phyloP scores from a whole-genome alignment of 1,140 invertebrate genomes.

The Neodiprion lecontei region DNA sequence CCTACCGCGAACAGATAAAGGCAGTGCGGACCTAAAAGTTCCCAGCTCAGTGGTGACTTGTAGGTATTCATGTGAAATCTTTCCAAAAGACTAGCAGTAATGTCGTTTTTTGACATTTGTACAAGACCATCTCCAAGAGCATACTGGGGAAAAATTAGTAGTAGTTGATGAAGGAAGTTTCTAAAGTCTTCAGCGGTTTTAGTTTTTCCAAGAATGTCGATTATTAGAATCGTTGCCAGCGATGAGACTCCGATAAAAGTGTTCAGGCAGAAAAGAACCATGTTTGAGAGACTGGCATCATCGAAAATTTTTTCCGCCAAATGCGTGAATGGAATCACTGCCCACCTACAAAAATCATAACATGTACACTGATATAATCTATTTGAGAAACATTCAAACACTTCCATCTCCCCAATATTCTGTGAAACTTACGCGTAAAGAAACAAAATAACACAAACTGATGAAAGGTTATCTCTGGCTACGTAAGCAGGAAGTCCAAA shows the following conservation, averaged over 20 bases:
- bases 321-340: constrained; percentile 63
- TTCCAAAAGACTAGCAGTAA: constrained; percentile 62
- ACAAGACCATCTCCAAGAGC: constrained; percentile 69
- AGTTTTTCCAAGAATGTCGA: constrained; percentile 70
- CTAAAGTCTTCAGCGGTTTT: constrained; percentile 64
- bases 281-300: constrained; percentile 70
- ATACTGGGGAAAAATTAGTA: constrained; percentile 71
- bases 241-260: constrained; percentile 67
- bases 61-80: constrained; percentile 74
- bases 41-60: constrained; percentile 64
- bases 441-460: constrained; percentile 65
- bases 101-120: constrained; percentile 71
- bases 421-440: constrained; percentile 64
- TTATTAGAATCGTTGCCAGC: constrained; percentile 66
- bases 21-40: constrained; percentile 65
- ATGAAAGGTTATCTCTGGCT: constrained; percentile 66
- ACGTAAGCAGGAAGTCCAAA: constrained; percentile 72
- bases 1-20: constrained; percentile 61
- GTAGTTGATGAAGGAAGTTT: constrained; percentile 66
- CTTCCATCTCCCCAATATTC: not conserved
- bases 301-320: constrained; percentile 68
- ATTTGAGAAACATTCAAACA: not conserved
- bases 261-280: constrained; percentile 71
- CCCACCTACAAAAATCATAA: constrained; percentile 50
- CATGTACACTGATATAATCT: not conserved